A percentile compares a stretch with the other conserved stretches of the same genome.
phyloP scores from a whole-genome alignment of 2,888 invertebrate species.

The Rhagonycha lutea region DNA sequence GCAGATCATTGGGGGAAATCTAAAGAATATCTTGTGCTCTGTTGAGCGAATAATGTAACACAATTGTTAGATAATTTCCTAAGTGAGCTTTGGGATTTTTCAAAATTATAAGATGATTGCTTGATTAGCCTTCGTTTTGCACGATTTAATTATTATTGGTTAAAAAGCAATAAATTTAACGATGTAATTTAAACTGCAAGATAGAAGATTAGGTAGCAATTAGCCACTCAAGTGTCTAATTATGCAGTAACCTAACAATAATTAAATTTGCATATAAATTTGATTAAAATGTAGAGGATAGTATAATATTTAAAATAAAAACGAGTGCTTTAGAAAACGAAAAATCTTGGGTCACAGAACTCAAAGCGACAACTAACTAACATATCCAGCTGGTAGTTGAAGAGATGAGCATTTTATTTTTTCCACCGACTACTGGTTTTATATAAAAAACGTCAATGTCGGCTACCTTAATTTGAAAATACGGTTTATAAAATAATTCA shows the following conservation, averaged over 20 bases:
- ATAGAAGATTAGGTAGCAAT: neutral
- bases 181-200: neutral
- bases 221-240: neutral
- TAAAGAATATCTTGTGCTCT: neutral
- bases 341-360: conserved; percentile 10
- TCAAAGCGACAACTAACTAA: conserved; percentile 14
- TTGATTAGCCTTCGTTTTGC: no score
- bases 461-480: conserved; percentile 55
- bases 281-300: neutral
- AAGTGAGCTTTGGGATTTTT: no score
- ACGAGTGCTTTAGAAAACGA: neutral
- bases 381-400: conserved; percentile 17
- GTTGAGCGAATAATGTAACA: neutral
- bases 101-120: no score
- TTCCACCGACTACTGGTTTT: conserved; percentile 56
- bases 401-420: conserved; percentile 34
- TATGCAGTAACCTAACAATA: no score
- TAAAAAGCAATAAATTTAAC: neutral
- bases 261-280: neutral
- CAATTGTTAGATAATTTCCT: no score
- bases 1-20: neutral
- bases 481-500: conserved; percentile 48
- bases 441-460: conserved; percentile 51
- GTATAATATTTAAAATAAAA: neutral
- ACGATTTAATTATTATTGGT: neutral